A percentile compares a stretch with the other conserved stretches of the same genome.
Evolutionary conservation across 2,888 invertebrate genomes (phyloP).

Genomic region (Azorinus chamasolen): DNA sequence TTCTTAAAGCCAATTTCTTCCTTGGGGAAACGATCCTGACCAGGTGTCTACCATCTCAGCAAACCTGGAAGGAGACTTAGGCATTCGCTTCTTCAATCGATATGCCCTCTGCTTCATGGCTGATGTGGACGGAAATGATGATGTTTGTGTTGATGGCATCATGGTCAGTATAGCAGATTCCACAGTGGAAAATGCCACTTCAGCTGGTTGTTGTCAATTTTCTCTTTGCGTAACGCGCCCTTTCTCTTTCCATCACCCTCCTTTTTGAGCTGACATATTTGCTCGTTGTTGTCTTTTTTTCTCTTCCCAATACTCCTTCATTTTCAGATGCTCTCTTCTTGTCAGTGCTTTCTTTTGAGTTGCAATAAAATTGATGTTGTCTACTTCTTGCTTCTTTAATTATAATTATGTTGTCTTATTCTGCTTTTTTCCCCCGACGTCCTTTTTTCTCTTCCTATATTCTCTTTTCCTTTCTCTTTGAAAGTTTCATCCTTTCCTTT

Average conservation of each 20-base stretch:
- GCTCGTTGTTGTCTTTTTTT: too few relatives aligned
- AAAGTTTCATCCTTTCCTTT: too few relatives aligned
- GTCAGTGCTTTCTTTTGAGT: too few relatives aligned
- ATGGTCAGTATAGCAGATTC: background rate
- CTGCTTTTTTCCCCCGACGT: too few relatives aligned
- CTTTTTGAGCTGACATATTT: too few relatives aligned
- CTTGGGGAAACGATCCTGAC: background rate
- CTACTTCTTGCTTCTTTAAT: too few relatives aligned
- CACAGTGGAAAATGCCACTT: background rate
- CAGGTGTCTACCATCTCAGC: background rate
- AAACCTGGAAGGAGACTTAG: background rate
- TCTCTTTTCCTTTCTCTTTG: too few relatives aligned
- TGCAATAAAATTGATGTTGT: too few relatives aligned
- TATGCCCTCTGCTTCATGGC: conserved; percentile 1
- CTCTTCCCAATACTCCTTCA: too few relatives aligned
- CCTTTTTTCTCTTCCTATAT: too few relatives aligned
- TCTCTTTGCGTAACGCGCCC: background rate
- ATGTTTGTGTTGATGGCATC: background rate
- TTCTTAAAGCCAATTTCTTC: background rate
- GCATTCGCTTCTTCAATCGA: background rate
- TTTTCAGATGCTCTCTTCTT: too few relatives aligned
- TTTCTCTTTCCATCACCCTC: background rate
- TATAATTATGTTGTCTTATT: too few relatives aligned
- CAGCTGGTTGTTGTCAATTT: background rate
- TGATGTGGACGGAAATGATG: background rate